Evolutionary conservation across 2,113 vertebrate species (phyloP).

Genomic region (Anarrhichthys ocellatus): DNA sequence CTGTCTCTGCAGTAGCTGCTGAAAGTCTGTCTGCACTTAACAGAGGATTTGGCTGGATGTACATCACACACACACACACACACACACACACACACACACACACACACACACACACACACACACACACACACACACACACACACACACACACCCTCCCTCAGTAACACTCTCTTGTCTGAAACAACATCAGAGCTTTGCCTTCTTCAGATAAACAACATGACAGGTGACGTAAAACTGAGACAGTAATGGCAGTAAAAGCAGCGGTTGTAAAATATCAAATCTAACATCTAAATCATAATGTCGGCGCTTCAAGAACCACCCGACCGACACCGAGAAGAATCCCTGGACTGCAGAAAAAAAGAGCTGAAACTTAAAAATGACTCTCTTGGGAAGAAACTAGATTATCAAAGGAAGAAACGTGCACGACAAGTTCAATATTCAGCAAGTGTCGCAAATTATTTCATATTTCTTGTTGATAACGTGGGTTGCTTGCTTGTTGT

Average conservation of each 20-base stretch:
- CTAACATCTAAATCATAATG: constrained; percentile 1
- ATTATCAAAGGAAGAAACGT: constrained; percentile 23
- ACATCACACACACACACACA: constrained; percentile 34
- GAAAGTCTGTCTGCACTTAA: constrained; percentile 24
- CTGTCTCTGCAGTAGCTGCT: constrained; percentile 9
- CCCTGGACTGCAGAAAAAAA: constrained; percentile 10
- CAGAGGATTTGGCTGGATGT: constrained; percentile 51
- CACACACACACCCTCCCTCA: constrained; percentile 17
- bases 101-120: constrained; percentile 38
- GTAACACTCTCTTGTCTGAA: constrained; percentile 20
- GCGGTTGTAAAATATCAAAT: neutral
- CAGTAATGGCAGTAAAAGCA: neutral
- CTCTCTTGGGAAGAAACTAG: neutral
- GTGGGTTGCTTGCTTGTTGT: neutral
- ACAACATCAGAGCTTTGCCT: constrained; percentile 22
- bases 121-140: constrained; percentile 31
- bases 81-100: constrained; percentile 32
- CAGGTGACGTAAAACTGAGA: neutral
- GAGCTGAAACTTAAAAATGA: constrained; percentile 6
- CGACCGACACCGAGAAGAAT: neutral
- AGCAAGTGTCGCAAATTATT: neutral
- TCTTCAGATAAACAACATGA: constrained; percentile 1
- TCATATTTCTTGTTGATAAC: neutral
- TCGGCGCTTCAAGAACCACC: neutral
- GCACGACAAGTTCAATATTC: neutral